These are phyloP conservation scores for Ammodytes marinus DNA, from an alignment of 2,113 vertebrate genomes.

Conservation along the genomic window DNA sequence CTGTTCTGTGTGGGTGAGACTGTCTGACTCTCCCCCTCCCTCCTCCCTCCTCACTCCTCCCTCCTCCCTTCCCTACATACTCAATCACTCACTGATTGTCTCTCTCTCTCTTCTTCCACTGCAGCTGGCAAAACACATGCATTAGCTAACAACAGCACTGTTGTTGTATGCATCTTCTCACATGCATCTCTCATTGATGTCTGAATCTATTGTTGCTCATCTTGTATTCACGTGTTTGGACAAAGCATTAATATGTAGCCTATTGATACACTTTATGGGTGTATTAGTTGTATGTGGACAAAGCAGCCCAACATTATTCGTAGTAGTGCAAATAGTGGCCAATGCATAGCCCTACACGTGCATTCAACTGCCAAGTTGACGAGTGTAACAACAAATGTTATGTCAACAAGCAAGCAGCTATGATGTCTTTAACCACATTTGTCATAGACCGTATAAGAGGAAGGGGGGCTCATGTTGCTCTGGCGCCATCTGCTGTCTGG, in stretches of 20 bases:
- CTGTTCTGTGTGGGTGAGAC: conserved; percentile 68
- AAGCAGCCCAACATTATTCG: neutral
- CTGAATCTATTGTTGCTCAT: neutral
- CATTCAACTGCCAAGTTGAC: neutral
- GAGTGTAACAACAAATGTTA: conserved; percentile 14
- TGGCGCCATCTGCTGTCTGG: conserved; percentile 66
- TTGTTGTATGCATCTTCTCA: neutral
- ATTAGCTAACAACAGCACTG: conserved; percentile 27
- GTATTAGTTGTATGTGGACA: neutral
- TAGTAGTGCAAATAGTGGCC: neutral
- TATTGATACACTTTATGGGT: neutral
- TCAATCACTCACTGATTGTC: conserved; percentile 37
- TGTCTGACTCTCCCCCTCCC: conserved; percentile 33
- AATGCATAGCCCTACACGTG: neutral
- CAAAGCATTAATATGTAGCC: neutral
- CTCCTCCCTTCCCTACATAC: conserved; percentile 13
- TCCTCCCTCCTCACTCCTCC: conserved; percentile 4
- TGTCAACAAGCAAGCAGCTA: conserved; percentile 11
- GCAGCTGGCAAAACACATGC: conserved; percentile 70
- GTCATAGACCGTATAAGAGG: neutral
- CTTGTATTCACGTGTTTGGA: neutral
- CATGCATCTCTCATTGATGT: neutral
- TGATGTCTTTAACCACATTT: conserved; percentile 24
- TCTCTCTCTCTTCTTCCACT: conserved; percentile 43
- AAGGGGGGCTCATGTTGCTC: conserved; percentile 15